Evolutionary conservation across 2,113 vertebrate genomes (phyloP).

Genomic region (Equus przewalskii): DNA sequence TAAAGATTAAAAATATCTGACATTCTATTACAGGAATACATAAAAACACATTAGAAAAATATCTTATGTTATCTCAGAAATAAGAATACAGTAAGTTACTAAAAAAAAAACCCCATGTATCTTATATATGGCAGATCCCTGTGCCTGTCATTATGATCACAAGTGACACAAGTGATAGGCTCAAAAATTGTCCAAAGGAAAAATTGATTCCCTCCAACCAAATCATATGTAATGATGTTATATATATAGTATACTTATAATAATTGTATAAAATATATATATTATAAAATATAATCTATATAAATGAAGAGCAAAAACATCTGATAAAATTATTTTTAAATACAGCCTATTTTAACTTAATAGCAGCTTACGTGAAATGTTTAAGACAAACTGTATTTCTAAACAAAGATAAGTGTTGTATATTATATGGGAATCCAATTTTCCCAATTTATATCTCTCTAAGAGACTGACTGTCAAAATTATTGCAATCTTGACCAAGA

Average conservation of each 20-base stretch:
- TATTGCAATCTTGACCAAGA: background rate
- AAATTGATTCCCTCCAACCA: background rate
- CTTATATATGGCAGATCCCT: background rate
- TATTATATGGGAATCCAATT: background rate
- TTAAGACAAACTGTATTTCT: background rate
- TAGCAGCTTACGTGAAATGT: background rate
- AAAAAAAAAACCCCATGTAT: background rate
- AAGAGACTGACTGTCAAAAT: background rate
- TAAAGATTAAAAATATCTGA: background rate
- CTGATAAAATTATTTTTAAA: background rate
- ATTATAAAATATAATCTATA: background rate
- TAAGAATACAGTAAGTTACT: background rate
- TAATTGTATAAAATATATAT: background rate
- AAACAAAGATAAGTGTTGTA: background rate
- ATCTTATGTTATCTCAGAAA: background rate
- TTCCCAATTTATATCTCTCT: background rate
- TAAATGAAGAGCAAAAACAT: background rate
- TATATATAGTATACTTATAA: no score
- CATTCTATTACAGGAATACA: background rate
- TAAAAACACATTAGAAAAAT: constrained; percentile 15
- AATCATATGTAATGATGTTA: background rate
- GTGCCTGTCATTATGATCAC: background rate
- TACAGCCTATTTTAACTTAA: background rate
- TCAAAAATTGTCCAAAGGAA: background rate
- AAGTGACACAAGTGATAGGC: background rate